Conservation (phyloP, 2,888 invertebrate species). For the Oscheius sp. region DNA sequence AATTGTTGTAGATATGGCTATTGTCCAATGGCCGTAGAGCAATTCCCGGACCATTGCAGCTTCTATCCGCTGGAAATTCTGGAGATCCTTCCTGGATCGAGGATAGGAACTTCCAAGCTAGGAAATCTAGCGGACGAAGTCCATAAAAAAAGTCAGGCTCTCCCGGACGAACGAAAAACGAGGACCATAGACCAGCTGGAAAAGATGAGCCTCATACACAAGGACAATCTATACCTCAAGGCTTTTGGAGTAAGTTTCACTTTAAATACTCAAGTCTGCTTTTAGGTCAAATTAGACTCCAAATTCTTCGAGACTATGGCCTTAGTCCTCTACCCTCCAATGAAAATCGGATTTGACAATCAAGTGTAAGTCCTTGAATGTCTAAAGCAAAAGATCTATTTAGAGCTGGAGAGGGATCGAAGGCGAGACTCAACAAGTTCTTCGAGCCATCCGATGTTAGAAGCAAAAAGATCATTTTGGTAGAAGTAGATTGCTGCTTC, state of each 20-base stretch:
- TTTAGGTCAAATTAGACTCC: not conserved
- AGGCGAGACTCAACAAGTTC: not conserved
- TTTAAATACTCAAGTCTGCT: not conserved
- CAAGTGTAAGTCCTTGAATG: not conserved
- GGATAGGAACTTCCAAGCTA: slow-evolving; percentile 20
- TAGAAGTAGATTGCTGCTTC: not conserved
- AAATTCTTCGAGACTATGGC: not conserved
- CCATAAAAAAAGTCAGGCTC: not conserved
- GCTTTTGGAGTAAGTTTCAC: slow-evolving; percentile 12
- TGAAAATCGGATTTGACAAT: not conserved
- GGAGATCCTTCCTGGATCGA: slow-evolving; percentile 34
- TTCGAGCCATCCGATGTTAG: not conserved
- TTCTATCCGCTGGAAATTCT: slow-evolving; percentile 41
- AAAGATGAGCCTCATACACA: not conserved
- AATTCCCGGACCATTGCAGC: not conserved
- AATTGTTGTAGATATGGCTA: slow-evolving; percentile 35
- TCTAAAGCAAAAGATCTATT: not conserved
- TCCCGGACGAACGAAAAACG: slow-evolving; percentile 7
- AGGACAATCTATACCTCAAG: slow-evolving; percentile 28
- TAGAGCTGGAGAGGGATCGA: not conserved
- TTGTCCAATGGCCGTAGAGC: slow-evolving; percentile 33
- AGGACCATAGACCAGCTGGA: not conserved
- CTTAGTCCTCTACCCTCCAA: not conserved
- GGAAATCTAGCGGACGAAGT: slow-evolving; percentile 1
- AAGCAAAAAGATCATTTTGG: not conserved